These are phyloP conservation scores for Micromys minutus DNA, from an alignment of 2,113 vertebrate genomes.

Conservation along the genomic window DNA sequence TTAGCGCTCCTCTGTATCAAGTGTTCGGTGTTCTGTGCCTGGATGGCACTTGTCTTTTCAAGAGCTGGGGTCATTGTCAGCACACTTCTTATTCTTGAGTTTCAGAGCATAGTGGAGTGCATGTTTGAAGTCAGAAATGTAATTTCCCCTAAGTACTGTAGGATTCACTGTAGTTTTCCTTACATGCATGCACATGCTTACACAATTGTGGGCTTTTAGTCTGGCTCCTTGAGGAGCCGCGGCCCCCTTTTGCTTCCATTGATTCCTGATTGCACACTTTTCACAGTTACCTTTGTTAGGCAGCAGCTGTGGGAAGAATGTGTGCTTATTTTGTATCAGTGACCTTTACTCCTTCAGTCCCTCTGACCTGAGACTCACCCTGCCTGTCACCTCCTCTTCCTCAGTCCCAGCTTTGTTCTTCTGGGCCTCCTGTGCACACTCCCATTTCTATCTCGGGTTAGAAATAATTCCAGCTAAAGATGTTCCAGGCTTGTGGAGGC, in stretches of 20 bases:
- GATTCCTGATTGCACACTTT: conserved; percentile 19
- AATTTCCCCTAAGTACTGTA: conserved; percentile 53
- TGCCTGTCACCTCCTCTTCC: not conserved
- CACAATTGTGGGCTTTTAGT: not conserved
- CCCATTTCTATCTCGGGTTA: not conserved
- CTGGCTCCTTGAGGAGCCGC: not conserved
- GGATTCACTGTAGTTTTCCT: conserved; percentile 31
- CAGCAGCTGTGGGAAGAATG: conserved; percentile 37
- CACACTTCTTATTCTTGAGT: conserved; percentile 67
- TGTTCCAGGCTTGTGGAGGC: not conserved
- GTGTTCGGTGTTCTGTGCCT: conserved; percentile 56
- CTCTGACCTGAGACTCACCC: not conserved
- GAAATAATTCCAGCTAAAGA: conserved; percentile 13
- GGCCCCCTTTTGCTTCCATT: not conserved
- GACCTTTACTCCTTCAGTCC: not conserved
- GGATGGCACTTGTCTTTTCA: conserved; percentile 69
- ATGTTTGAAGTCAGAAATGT: conserved; percentile 39
- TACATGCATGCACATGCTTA: not conserved
- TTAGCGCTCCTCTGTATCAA: conserved; percentile 46
- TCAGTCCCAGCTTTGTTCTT: conserved; percentile 21
- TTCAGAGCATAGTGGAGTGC: conserved; percentile 56
- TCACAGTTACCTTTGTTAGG: conserved; percentile 54
- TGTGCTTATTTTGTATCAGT: conserved; percentile 32
- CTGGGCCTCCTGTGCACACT: not conserved
- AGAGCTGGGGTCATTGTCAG: conserved; percentile 74